Conservation (phyloP, 2,888 invertebrate genomes). For the Germaria angustata region DNA sequence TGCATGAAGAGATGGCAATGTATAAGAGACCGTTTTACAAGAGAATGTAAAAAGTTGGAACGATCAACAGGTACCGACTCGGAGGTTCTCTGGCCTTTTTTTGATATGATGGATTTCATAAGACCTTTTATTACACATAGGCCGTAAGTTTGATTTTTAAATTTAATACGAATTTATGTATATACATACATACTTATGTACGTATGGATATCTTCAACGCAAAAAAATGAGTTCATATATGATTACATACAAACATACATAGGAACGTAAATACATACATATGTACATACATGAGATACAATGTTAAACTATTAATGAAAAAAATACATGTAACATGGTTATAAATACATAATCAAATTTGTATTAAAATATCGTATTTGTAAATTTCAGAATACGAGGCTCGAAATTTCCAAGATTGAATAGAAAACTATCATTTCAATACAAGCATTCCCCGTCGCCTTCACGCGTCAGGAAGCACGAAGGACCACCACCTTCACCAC, state of each 20-base stretch:
- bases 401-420: not conserved
- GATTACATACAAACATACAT: too few relatives aligned
- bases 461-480: not conserved
- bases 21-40: constrained; percentile 26
- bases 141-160: constrained; percentile 24
- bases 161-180: too few relatives aligned
- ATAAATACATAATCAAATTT: too few relatives aligned
- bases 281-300: too few relatives aligned
- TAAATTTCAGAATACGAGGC: constrained; percentile 5
- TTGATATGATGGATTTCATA: constrained; percentile 43
- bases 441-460: not conserved
- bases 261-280: too few relatives aligned
- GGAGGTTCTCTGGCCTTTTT: not conserved
- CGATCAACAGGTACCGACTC: not conserved
- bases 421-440: not conserved
- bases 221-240: too few relatives aligned
- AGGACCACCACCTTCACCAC: not conserved
- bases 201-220: too few relatives aligned
- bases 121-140: constrained; percentile 19
- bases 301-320: too few relatives aligned
- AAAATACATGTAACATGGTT: too few relatives aligned
- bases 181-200: too few relatives aligned
- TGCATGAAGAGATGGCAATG: constrained; percentile 22
- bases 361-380: too few relatives aligned
- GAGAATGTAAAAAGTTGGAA: constrained; percentile 18